Percentiles rank a stretch among this genome's conserved stretches.
phyloP scores from a whole-genome alignment of 2,888 invertebrate species.

The Cactoblastis cactorum region DNA sequence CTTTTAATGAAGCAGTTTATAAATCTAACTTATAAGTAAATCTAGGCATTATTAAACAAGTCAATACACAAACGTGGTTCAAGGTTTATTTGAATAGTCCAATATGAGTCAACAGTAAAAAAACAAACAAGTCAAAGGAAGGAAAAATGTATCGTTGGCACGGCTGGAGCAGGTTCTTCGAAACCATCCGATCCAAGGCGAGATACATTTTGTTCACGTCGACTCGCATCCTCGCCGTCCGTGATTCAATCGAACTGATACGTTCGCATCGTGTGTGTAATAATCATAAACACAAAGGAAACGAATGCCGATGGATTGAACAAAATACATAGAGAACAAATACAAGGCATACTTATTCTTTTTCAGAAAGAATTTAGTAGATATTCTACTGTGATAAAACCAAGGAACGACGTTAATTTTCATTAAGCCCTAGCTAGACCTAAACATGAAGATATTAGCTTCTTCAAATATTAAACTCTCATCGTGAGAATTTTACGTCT shows the following conservation, averaged over 20 bases:
- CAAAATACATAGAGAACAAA: constrained; percentile 1
- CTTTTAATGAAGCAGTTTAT: too few species aligned
- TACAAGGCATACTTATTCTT: too few species aligned
- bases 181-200: constrained; percentile 9
- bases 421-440: too few species aligned
- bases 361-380: too few species aligned
- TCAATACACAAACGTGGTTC: neutral
- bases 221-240: constrained; percentile 25
- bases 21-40: too few species aligned
- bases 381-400: too few species aligned
- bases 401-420: too few species aligned
- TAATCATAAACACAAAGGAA: constrained; percentile 52
- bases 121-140: constrained; percentile 12
- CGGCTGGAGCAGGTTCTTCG: constrained; percentile 12
- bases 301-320: constrained; percentile 29
- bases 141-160: constrained; percentile 13
- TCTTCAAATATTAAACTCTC: too few species aligned
- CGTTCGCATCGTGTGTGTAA: constrained; percentile 31
- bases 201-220: constrained; percentile 25
- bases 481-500: too few species aligned
- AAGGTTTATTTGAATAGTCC: constrained; percentile 3
- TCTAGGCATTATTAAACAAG: neutral
- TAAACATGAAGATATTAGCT: too few species aligned
- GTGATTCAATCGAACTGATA: constrained; percentile 31
- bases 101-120: constrained; percentile 8